Evolutionary conservation across 2,888 invertebrate species (phyloP), one percentile per base, ranked within the genome.

Genomic region (Hydropsyche betteni): DNA sequence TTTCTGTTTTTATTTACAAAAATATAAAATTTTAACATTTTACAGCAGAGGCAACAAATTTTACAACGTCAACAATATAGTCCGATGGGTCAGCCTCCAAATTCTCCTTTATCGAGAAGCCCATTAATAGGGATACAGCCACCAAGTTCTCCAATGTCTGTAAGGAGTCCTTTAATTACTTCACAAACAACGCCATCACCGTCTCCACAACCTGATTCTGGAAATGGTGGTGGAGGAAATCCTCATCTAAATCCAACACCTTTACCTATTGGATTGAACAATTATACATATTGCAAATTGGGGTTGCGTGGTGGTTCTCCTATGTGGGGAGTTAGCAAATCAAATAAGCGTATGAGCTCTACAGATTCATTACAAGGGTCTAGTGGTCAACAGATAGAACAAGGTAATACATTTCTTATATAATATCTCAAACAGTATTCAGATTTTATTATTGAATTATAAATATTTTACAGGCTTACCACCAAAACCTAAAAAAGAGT

Each of bases 221-320:
- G 80, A 61, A 74, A 82, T 16, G 80, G 79, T 14, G 80, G 80
- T 33, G 76, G 77, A 61, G 85, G 87, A 0, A 86, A 87, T 78
- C 88, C 88, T 81, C 89, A 89, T 7, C 84, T 86, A 64, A 90
- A 89, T 82, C 87, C 88, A 0, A 86, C 90, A 69, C 91, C 91
- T 0, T 81, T 88, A n/a, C 89, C 90, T 0, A 87, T 89, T 34
- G 86, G 88, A 75, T 90, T 90, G 81, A 88, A 87, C 0, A 86
- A 90, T 68, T 89, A 86, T 81, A 88, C 88, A 0, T 91, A 90
- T 82, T 86, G 88, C 80, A 90, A 89, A 81, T 85, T 90, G 2
- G 93, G 87, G 77, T 84, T 92, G 3, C 84, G 89, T 77, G 92
- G 92, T 33, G 92, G 92, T 5, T 88, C 91, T 0, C 91, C 91